Evolutionary conservation across 2,113 vertebrate genomes (phyloP).

Genomic region (Dolichallabes microphthalmus): DNA sequence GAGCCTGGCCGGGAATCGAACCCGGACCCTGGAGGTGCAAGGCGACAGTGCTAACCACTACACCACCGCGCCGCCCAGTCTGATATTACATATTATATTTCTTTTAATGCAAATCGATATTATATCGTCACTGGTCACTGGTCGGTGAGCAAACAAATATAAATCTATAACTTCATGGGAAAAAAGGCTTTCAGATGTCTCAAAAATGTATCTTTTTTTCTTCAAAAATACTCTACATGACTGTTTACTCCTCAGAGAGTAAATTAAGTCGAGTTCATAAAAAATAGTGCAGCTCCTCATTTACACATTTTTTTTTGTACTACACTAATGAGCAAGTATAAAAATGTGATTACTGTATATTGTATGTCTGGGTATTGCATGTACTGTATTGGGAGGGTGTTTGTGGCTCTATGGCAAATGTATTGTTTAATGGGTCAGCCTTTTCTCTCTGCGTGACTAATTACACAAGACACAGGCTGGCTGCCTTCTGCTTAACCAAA

Average conservation of each 20-base stretch:
- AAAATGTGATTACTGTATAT: not conserved
- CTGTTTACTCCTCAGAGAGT: not conserved
- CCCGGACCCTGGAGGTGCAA: too few species aligned
- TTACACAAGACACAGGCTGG: slow-evolving; percentile 49
- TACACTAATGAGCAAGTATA: not conserved
- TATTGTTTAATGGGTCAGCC: slow-evolving; percentile 42
- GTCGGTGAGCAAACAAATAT: not conserved
- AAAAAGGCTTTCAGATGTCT: not conserved
- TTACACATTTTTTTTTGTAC: not conserved
- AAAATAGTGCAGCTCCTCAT: not conserved
- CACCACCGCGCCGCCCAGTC: too few species aligned
- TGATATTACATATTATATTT: not conserved
- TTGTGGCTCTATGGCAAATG: not conserved
- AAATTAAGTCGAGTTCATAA: not conserved
- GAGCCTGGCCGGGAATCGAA: too few species aligned
- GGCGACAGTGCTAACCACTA: too few species aligned
- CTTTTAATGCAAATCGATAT: not conserved
- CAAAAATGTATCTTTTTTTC: not conserved
- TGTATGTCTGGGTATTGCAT: not conserved
- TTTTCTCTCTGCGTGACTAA: slow-evolving; percentile 43
- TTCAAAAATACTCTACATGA: not conserved
- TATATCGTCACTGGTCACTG: too few species aligned
- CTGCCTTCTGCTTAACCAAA: not conserved
- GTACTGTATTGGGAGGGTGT: not conserved
- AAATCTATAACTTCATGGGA: too few species aligned